Conservation (phyloP, 2,888 invertebrate genomes). For the Spodoptera picta region DNA sequence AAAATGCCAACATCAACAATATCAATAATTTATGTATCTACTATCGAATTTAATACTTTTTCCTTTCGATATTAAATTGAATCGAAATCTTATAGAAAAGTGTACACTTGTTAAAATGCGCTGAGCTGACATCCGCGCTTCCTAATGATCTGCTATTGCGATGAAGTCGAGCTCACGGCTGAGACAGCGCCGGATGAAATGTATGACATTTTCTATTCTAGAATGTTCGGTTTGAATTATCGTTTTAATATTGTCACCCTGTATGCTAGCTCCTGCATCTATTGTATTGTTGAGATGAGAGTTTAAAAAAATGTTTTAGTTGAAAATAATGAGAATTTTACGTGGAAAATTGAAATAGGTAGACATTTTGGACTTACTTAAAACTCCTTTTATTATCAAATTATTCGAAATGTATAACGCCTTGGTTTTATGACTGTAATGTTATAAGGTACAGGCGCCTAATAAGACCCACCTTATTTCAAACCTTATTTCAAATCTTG, state of each 20-base stretch:
- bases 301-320: too few relatives aligned
- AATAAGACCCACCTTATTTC: too few relatives aligned
- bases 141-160: constrained; percentile 24
- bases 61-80: constrained; percentile 4
- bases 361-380: background rate
- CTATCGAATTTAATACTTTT: too few relatives aligned
- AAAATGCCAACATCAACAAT: background rate
- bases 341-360: constrained; percentile 3
- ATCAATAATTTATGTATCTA: too few relatives aligned
- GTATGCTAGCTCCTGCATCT: too few relatives aligned
- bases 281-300: background rate
- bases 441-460: too few relatives aligned
- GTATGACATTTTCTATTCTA: constrained; percentile 15
- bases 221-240: constrained; percentile 4
- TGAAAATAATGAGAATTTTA: background rate
- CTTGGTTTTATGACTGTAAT: too few relatives aligned
- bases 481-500: too few relatives aligned
- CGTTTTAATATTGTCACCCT: constrained; percentile 1
- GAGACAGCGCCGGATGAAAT: constrained; percentile 23
- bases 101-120: constrained; percentile 10
- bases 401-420: too few relatives aligned
- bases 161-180: constrained; percentile 22
- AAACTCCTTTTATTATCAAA: background rate
- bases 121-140: constrained; percentile 16
- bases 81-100: constrained; percentile 16